Evolutionary conservation across 2,888 invertebrate genomes (phyloP), one percentile per base, ranked within the genome.

Genomic region (Pristionchus entomophagus): DNA sequence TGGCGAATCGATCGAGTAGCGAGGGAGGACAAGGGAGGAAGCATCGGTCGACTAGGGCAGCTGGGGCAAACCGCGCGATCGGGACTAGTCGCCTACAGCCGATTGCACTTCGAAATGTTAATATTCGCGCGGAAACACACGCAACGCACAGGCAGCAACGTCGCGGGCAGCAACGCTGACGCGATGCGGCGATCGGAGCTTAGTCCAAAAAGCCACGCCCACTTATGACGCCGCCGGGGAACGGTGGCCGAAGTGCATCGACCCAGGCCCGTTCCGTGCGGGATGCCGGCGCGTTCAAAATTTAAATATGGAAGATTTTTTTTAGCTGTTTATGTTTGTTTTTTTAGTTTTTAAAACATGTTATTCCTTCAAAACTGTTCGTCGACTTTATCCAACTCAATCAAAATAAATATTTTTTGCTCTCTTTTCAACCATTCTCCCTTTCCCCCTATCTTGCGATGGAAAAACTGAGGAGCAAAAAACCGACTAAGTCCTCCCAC

Each of bases 51-150:
- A 59, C 45, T 59, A 38, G 26, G 77, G 26, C 38, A 35, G 29
- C 26, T 6, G 49, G 22, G 45, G 14, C 14, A 45, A 32, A 5
- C 26, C 26, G 77, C 35, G 45, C 26, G 59, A 26, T 14, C 26
- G 5, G 59, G 22, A 8, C 19, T 35, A 65, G 35, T 14, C 35
- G 14, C 65, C 59, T 29, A 59, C 59, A n/a, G n/a, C n/a, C n/a
- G n/a, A n/a, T 19, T 32, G 56, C 32, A 77, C 26, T 45, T 77
- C 49, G 26, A 56, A 81, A 49, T 81, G 26, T 81, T 81, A 32
- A 81, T 53, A 81, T 81, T 81, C 81, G 53, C 81, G 81, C 81
- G 81, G 81, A 81, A 81, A 81, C 38, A n/a, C n/a, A 51, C 81
- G 81, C 81, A 81, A 81, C 81, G 81, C 81, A 81, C 81, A 35